phyloP scores from a whole-genome alignment of 2,888 invertebrate species.

The Leptopilina drosophilae region DNA sequence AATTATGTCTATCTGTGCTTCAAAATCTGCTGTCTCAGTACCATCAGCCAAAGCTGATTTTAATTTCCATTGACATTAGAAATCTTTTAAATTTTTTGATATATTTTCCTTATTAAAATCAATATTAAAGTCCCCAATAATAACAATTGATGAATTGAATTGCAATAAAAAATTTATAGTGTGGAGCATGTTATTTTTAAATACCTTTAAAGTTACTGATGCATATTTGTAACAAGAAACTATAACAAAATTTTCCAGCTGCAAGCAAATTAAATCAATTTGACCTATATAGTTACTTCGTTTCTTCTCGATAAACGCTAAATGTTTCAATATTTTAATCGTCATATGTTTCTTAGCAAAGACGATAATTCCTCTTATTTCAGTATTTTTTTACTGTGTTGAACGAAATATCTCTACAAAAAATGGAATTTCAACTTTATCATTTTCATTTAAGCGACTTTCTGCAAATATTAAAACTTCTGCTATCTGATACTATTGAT shows the following conservation, averaged over 20 bases:
- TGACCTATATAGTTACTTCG: too few species aligned
- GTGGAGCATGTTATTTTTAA: background rate
- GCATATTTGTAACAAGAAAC: too few species aligned
- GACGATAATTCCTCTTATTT: too few species aligned
- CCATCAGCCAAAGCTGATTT: background rate
- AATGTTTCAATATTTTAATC: background rate
- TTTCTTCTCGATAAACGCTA: too few species aligned
- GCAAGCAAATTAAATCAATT: background rate
- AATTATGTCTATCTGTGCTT: conserved; percentile 13
- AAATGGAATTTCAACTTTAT: too few species aligned
- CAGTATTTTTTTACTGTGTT: too few species aligned
- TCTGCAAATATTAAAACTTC: conserved; percentile 37
- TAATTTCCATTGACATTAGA: background rate
- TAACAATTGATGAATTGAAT: background rate
- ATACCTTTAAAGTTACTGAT: background rate
- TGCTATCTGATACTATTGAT: conserved; percentile 20
- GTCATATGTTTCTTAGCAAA: background rate
- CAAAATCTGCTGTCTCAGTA: background rate
- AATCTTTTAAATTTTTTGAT: background rate
- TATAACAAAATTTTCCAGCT: too few species aligned
- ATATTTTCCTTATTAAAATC: background rate
- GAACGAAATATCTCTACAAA: too few species aligned
- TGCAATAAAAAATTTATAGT: background rate
- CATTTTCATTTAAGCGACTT: background rate
- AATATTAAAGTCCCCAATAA: background rate